phyloP scores from a whole-genome alignment of 2,797 vertebrate species.

The Ataeniobius toweri region DNA sequence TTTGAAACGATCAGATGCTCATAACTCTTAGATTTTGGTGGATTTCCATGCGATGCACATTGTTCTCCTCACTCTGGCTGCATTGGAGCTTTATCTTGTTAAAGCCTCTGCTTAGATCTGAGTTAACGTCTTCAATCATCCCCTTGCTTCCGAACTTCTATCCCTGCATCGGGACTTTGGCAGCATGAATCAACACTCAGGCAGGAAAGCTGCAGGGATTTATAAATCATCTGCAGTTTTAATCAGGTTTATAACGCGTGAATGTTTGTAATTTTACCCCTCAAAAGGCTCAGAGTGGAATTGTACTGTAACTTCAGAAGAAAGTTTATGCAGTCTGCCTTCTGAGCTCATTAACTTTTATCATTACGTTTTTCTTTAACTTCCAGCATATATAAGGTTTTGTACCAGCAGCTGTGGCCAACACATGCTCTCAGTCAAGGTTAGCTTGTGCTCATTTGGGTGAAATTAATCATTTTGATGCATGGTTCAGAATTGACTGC shows the following conservation, averaged over 20 bases:
- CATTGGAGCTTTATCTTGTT: conserved; percentile 68
- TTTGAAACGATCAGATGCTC: conserved; percentile 37
- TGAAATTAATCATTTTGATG: conserved; percentile 99
- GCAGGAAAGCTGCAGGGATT: conserved; percentile 64
- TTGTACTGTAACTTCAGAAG: conserved; percentile 65
- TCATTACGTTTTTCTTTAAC: conserved; percentile 79
- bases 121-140: conserved; percentile 76
- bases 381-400: conserved; percentile 90
- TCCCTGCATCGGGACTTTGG: conserved; percentile 76
- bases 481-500: conserved; percentile 96
- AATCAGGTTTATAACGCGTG: conserved; percentile 76
- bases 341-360: conserved; percentile 78
- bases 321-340: conserved; percentile 75
- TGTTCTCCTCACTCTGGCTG: conserved; percentile 69
- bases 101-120: conserved; percentile 77
- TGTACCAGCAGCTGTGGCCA: conserved; percentile 82
- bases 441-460: conserved; percentile 96
- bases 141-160: conserved; percentile 71
- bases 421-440: conserved; percentile 87
- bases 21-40: conserved; percentile 68
- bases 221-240: conserved; percentile 74
- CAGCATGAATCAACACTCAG: conserved; percentile 66
- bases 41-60: conserved; percentile 64
- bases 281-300: conserved; percentile 52
- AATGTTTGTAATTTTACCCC: conserved; percentile 73